Evolutionary conservation across 2,113 vertebrate species (phyloP), one percentile per base, ranked within the genome.

Genomic region (Epinephelus cyanopodus): DNA sequence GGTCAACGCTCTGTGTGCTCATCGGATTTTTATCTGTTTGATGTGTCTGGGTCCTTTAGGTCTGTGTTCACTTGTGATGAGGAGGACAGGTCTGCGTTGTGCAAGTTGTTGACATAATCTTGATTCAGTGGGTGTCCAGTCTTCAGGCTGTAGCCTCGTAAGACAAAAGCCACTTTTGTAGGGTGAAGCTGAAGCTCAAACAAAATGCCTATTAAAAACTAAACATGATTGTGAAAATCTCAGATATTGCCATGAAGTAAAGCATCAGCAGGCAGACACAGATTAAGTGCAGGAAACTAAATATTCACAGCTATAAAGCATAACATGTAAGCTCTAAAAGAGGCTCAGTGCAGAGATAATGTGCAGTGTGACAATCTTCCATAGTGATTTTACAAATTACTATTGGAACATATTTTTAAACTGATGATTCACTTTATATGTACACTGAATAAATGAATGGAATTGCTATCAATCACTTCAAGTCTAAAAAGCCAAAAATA

Each of bases 11-110:
- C 37, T 70, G 54, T 78, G 65, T 56, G 70, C 57, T 73, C 42
- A 71, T 67, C 19, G 8, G 54, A 52, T 85, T 70, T 54, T 77
- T 33, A 65, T 87, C 50, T 83, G 23, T 82, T 77, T 79, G 66
- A 81, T 64, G 72, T 60, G 17, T 61, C 54, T 54, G 29, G 42
- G 60, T 67, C 56, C 42, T 82, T 84, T 50, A 50, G 74, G 66
- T 75, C 42, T 54, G 29, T 70, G 65, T 78, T 79, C 18, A 58
- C 62, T 76, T 37, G 54, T 82, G 74, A 74, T 48, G 71, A 81
- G 67, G 42, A 52, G 50, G 73, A 78, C 37, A 63, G 65, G 61
- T 56, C 56, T 66, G 53, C 19, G 14, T 53, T 70, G 39, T 69
- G 62, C 54, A 53, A 37, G 79, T 47, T 78, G 79, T 74, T 81